Conservation (phyloP, 1,140 invertebrate species). For the Drosophila eugracilis region DNA sequence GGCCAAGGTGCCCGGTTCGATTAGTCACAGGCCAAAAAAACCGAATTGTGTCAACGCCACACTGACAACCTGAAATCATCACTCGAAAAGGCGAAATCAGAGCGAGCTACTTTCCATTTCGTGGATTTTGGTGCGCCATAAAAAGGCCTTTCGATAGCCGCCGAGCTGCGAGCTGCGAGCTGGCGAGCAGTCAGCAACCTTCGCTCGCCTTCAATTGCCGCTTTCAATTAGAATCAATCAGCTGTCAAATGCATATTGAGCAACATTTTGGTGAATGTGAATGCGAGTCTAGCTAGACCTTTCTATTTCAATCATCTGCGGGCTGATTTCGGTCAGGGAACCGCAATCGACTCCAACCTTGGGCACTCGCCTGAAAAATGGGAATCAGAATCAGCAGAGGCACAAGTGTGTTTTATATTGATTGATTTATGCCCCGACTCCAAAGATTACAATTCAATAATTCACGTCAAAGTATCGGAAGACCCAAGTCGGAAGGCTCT, state of each 20-base stretch:
- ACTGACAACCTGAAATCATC: conserved; percentile 52
- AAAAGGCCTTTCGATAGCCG: conserved; percentile 30
- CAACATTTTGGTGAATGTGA: conserved; percentile 22
- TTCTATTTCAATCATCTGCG: conserved; percentile 30
- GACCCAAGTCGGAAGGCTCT: too few species aligned
- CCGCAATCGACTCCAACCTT: conserved; percentile 17
- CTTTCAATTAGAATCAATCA: conserved; percentile 51
- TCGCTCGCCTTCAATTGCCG: conserved; percentile 24
- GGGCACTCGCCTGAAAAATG: background rate
- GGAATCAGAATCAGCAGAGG: background rate
- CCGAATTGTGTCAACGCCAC: conserved; percentile 26
- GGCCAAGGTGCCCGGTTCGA: conserved; percentile 7
- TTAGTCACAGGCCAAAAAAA: conserved; percentile 36
- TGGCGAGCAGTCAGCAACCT: conserved; percentile 6
- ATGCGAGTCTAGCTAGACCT: conserved; percentile 31
- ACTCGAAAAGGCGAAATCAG: conserved; percentile 33
- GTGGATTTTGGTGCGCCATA: conserved; percentile 11
- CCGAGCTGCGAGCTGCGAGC: too few species aligned
- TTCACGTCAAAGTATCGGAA: too few species aligned
- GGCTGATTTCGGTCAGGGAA: conserved; percentile 13
- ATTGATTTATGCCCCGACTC: conserved; percentile 5
- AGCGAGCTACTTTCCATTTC: conserved; percentile 43
- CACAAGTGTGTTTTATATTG: background rate
- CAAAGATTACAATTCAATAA: background rate
- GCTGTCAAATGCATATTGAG: conserved; percentile 41